phyloP scores from a whole-genome alignment of 2,888 invertebrate genomes.

The Pyrgus malvae region DNA sequence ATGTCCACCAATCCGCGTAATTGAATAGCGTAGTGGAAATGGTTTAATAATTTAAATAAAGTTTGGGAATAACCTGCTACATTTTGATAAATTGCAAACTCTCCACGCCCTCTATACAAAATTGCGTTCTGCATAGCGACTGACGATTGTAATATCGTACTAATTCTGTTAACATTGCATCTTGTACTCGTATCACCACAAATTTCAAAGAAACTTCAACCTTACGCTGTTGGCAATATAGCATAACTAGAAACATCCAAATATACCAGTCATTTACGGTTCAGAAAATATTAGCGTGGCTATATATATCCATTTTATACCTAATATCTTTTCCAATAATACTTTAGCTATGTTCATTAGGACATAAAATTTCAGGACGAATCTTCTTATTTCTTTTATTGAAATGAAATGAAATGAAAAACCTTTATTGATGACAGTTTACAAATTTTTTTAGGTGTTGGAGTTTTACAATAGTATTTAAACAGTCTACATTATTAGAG shows the following conservation, averaged over 20 bases:
- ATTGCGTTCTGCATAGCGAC: neutral
- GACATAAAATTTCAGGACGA: no score
- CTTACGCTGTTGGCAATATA: neutral
- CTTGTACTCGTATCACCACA: neutral
- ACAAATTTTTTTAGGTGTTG: no score
- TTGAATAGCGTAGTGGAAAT: no score
- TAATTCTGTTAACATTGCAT: neutral
- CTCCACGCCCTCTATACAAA: neutral
- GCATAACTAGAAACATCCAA: neutral
- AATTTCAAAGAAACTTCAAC: neutral
- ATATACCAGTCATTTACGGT: neutral
- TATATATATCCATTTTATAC: no score
- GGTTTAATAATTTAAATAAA: neutral
- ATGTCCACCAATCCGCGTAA: no score
- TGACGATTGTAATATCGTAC: neutral
- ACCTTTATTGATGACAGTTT: no score
- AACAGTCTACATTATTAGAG: no score
- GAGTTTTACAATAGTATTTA: no score
- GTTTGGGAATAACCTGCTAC: neutral
- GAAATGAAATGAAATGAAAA: no score
- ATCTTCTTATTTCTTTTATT: no score
- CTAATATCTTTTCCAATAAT: no score
- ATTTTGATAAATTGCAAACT: conserved; percentile 1
- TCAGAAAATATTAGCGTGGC: neutral
- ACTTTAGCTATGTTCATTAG: no score